phyloP scores from a whole-genome alignment of 2,888 invertebrate genomes.

The Drosophila dives region DNA sequence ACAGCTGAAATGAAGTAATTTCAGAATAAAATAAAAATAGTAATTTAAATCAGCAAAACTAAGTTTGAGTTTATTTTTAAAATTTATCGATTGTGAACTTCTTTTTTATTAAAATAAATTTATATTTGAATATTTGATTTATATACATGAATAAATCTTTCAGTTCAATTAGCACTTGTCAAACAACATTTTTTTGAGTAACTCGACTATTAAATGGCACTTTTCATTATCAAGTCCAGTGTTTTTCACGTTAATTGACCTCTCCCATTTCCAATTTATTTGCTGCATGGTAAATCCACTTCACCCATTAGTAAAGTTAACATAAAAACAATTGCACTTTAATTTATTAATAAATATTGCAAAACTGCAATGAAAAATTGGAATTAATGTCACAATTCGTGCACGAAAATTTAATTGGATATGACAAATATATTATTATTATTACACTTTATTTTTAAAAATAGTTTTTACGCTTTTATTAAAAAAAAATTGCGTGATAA shows the following conservation, averaged over 20 bases:
- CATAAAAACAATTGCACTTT: background rate
- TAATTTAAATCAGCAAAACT: background rate
- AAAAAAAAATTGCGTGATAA: slow-evolving; percentile 24
- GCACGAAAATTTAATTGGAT: slow-evolving; percentile 66
- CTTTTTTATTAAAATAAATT: background rate
- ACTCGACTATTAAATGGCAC: background rate
- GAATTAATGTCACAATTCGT: slow-evolving; percentile 27
- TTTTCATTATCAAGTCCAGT: background rate
- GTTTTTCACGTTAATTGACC: background rate
- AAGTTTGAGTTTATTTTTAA: background rate
- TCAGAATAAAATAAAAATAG: background rate
- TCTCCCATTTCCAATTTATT: background rate
- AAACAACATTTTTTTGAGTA: background rate
- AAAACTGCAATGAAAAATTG: slow-evolving; percentile 55
- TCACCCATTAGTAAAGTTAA: background rate
- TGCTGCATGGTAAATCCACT: background rate
- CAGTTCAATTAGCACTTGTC: background rate
- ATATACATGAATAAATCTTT: background rate
- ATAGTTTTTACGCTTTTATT: background rate
- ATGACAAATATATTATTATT: slow-evolving; percentile 44
- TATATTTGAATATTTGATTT: background rate
- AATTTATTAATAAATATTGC: slow-evolving; percentile 38
- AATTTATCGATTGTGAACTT: too few relatives aligned
- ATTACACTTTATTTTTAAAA: slow-evolving; percentile 8
- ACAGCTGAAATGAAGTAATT: background rate